These are phyloP conservation scores for Lithophane socia DNA, from an alignment of 2,888 invertebrate genomes.

Conservation along the genomic window DNA sequence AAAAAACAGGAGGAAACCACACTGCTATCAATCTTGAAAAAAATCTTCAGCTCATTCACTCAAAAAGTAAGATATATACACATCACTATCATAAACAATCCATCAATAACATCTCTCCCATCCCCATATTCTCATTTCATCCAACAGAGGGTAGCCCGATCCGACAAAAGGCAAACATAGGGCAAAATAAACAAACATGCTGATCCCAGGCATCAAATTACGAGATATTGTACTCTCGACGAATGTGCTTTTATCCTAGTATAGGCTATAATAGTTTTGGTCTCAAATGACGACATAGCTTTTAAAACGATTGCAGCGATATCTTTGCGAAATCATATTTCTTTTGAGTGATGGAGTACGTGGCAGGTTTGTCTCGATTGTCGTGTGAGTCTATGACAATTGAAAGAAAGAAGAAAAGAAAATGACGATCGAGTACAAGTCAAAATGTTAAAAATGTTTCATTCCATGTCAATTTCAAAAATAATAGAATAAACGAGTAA, in stretches of 20 bases:
- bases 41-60: neutral
- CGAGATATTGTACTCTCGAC: constrained; percentile 66
- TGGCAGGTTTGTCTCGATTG: neutral
- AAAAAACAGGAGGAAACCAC: neutral
- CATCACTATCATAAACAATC: constrained; percentile 24
- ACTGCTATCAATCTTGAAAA: constrained; percentile 29
- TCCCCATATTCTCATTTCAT: constrained; percentile 36
- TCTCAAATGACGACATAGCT: constrained; percentile 60
- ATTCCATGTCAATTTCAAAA: neutral
- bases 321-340: constrained; percentile 45
- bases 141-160: constrained; percentile 20
- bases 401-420: neutral
- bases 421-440: neutral
- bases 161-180: constrained; percentile 57
- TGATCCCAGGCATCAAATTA: constrained; percentile 73
- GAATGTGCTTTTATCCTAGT: constrained; percentile 43
- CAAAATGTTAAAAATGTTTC: neutral
- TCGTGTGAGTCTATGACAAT: neutral
- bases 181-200: constrained; percentile 69
- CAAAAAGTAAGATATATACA: neutral
- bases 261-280: constrained; percentile 50
- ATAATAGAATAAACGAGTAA: neutral
- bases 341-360: constrained; percentile 19
- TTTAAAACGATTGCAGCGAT: constrained; percentile 45
- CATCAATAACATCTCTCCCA: constrained; percentile 30